Percentiles rank a stretch among this genome's conserved stretches.
These are phyloP conservation scores for Galeopterus variegatus DNA, from an alignment of 2,113 vertebrate genomes.

Conservation along the genomic window DNA sequence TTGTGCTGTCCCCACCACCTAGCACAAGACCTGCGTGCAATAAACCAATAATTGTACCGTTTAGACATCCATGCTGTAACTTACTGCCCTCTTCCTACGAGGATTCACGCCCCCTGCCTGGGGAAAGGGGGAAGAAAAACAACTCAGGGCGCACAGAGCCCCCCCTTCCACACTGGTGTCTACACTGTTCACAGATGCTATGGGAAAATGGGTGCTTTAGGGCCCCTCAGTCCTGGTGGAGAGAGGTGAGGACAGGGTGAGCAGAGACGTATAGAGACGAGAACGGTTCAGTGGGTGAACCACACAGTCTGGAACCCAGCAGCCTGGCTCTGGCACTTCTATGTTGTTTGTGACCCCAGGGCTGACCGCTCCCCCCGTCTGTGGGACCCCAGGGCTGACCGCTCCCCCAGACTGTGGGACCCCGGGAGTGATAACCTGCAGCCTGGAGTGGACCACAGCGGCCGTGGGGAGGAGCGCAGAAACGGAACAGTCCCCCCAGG, in stretches of 20 bases:
- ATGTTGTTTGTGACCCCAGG: neutral
- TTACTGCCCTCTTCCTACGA: neutral
- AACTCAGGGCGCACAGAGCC: neutral
- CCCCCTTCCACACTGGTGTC: neutral
- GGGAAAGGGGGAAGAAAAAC: neutral
- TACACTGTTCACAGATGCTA: neutral
- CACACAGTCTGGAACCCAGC: neutral
- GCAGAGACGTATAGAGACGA: neutral
- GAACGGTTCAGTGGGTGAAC: neutral
- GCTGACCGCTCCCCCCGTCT: too few relatives aligned
- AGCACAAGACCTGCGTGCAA: neutral
- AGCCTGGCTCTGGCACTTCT: neutral
- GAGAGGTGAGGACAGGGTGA: neutral
- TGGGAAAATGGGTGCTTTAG: constrained; percentile 1
- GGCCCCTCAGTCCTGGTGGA: neutral
- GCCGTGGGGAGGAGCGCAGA: neutral
- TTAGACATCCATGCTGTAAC: neutral
- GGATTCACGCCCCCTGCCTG: neutral
- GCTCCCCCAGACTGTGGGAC: neutral
- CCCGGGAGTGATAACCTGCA: neutral
- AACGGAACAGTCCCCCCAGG: neutral
- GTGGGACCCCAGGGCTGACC: neutral
- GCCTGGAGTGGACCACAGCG: neutral
- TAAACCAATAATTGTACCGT: neutral
- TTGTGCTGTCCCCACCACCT: neutral